These are phyloP conservation scores for Lasioglossum figueresi DNA, from an alignment of 2,888 invertebrate genomes.

Conservation along the genomic window DNA sequence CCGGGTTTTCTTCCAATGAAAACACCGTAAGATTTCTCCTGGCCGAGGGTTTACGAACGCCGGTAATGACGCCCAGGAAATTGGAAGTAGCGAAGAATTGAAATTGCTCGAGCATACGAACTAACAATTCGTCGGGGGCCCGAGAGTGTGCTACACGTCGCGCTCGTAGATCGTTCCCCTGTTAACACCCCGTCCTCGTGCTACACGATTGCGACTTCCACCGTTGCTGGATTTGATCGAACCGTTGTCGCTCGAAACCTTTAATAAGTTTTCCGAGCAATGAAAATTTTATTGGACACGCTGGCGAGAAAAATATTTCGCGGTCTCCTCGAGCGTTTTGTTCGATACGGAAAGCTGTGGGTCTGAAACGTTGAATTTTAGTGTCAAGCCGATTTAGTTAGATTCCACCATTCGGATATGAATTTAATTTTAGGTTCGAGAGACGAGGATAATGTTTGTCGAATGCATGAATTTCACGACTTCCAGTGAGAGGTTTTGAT, in stretches of 20 bases:
- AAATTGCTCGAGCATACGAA: slow-evolving; percentile 61
- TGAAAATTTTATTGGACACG: not conserved
- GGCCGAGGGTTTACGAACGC: slow-evolving; percentile 56
- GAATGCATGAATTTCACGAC: not conserved
- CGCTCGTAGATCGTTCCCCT: not conserved
- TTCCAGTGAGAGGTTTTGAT: not conserved
- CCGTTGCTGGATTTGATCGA: slow-evolving; percentile 1
- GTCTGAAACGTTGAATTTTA: not conserved
- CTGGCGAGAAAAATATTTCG: not conserved
- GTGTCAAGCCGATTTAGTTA: too few relatives aligned
- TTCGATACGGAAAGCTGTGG: too few relatives aligned
- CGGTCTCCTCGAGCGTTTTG: not conserved
- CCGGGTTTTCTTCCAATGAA: slow-evolving; percentile 58
- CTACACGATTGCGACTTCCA: not conserved
- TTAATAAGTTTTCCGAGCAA: not conserved
- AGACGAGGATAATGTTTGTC: not conserved
- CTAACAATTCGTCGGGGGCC: slow-evolving; percentile 55
- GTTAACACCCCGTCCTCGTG: slow-evolving; percentile 15
- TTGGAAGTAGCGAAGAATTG: slow-evolving; percentile 63
- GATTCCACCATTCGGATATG: not conserved
- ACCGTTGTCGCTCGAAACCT: not conserved
- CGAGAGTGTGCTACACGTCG: slow-evolving; percentile 24
- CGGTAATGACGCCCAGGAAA: slow-evolving; percentile 71
- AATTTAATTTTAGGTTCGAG: not conserved
- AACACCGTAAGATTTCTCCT: slow-evolving; percentile 62